Evolutionary conservation across 2,113 vertebrate species (phyloP).

Genomic region (Trogon surrucura): DNA sequence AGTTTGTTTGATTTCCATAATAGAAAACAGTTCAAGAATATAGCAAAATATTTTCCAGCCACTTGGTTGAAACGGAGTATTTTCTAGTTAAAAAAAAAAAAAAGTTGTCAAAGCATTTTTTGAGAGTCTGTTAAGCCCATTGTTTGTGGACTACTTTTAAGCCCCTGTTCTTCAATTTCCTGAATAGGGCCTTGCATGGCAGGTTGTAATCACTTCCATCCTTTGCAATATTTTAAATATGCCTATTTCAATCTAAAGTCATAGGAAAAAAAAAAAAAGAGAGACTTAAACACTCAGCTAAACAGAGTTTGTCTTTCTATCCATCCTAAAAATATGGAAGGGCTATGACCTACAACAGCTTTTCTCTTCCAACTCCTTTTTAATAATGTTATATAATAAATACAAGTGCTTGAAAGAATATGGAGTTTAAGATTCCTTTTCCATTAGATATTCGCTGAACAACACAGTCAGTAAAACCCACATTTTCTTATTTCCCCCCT

Average conservation of each 20-base stretch:
- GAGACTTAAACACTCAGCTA: not conserved
- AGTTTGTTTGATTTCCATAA: slow-evolving; percentile 54
- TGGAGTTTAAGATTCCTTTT: not conserved
- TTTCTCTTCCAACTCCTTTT: not conserved
- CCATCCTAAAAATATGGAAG: not conserved
- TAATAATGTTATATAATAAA: not conserved
- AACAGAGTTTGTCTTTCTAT: not conserved
- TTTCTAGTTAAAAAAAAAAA: not conserved
- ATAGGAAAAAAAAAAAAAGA: not conserved
- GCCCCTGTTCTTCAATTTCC: slow-evolving; percentile 58
- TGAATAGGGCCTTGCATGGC: not conserved
- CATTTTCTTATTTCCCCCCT: not conserved
- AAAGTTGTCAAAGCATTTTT: not conserved
- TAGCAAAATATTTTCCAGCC: slow-evolving; percentile 45
- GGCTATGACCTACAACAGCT: not conserved
- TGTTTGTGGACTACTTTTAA: slow-evolving; percentile 47
- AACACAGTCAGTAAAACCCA: not conserved
- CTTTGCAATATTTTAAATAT: not conserved
- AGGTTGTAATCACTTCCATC: slow-evolving; percentile 61
- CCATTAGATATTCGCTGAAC: not conserved
- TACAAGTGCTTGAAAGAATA: not conserved
- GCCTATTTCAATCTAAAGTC: not conserved
- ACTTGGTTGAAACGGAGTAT: not conserved
- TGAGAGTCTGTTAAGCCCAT: slow-evolving; percentile 14
- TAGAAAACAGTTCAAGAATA: slow-evolving; percentile 43